Evolutionary conservation across 2,888 invertebrate genomes (phyloP), one percentile per base, ranked within the genome.

Genomic region (Neocrepidodera transversa): DNA sequence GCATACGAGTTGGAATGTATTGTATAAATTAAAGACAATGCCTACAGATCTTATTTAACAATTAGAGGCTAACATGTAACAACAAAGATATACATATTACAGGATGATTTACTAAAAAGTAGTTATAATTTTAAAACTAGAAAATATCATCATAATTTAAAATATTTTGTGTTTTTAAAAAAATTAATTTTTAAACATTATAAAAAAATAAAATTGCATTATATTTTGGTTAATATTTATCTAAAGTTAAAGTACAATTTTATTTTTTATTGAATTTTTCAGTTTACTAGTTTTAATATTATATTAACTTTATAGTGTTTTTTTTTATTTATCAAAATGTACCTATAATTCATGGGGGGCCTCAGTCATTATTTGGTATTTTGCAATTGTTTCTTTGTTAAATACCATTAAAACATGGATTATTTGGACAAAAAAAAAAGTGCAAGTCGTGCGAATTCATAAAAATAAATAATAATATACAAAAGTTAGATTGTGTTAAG

Each of bases 401-500:
- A 61, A 64, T 70, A 73, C 76, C 76, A 76, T 74, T 76, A 77
- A 76, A 76, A 77, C 75, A 77, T 77, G 77, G 74, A 74, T 71
- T 65, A 68, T 67, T 60, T 66, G 71, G 73, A 71, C 73, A 73
- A 73, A 69, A 68, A n/a, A n/a, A 35, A 50, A 20, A 10, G 30
- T 20, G 42, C 35, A 52, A 51, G 45, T 53, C 26, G 52, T 52
- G 49, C 47, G 59, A 71, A 72, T 72, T 72, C 71, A 74, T 69
- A 75, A 74, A 74, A 77, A 77, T 76, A 77, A 77, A 77, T 78
- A 78, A 76, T 74, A 74, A 75, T 75, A 71, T 76, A 75, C 74
- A 76, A 70, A 73, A 72, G 72, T 72, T 72, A 73, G 65, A 70
- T 70, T 69, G 68, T 70, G 68, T 70, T 60, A 51, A 58, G 51